These are phyloP conservation scores for Tinamus guttatus DNA, from an alignment of 2,113 vertebrate genomes.

Conservation along the genomic window DNA sequence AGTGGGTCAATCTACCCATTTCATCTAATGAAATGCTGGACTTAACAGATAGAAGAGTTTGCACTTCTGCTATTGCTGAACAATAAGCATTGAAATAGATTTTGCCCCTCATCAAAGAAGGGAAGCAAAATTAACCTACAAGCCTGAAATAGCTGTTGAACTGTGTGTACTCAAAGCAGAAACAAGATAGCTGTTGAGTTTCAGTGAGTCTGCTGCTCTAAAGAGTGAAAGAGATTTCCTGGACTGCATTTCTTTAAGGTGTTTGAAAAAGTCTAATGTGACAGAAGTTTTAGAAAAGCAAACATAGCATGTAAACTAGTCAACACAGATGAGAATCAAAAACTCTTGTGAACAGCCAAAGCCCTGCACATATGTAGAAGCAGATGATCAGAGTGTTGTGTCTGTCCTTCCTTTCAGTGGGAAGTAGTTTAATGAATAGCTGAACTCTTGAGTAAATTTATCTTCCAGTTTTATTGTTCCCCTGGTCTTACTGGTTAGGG, in stretches of 20 bases:
- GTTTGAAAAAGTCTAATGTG: background rate
- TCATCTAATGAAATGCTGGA: background rate
- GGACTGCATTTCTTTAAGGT: background rate
- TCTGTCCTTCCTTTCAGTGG: background rate
- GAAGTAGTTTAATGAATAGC: background rate
- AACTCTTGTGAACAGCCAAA: conserved; percentile 22
- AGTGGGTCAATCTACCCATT: background rate
- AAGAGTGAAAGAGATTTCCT: background rate
- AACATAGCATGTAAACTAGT: background rate
- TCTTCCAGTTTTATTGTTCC: background rate
- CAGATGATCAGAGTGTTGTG: conserved; percentile 28
- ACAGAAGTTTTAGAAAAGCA: conserved; percentile 45
- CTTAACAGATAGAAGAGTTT: background rate
- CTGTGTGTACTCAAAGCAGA: background rate
- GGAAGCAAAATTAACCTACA: background rate
- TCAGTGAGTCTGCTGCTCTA: background rate
- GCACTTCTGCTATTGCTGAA: background rate
- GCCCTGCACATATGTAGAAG: conserved; percentile 50
- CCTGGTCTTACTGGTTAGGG: background rate
- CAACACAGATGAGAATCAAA: conserved; percentile 8
- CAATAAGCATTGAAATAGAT: background rate
- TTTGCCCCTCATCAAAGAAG: background rate
- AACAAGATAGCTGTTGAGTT: background rate
- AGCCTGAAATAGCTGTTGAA: background rate
- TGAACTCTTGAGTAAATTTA: conserved; percentile 18